Conservation (phyloP, 2,888 invertebrate genomes). For the Argyra leucocephala region DNA sequence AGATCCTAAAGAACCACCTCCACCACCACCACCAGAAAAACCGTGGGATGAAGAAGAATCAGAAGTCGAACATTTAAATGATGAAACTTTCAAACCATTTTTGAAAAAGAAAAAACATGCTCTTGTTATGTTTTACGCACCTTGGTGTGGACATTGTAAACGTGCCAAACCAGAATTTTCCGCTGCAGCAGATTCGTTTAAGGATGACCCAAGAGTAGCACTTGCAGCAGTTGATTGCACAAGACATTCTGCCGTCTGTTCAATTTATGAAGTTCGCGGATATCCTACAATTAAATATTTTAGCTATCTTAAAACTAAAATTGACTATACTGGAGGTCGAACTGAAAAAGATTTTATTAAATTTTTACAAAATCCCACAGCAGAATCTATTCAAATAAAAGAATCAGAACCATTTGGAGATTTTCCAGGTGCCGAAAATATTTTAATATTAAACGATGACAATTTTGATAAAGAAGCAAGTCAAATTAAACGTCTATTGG, state of each 20-base stretch:
- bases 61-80: constrained; percentile 66
- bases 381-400: constrained; percentile 33
- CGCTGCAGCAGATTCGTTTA: constrained; percentile 62
- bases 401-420: constrained; percentile 42
- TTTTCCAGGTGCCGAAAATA: constrained; percentile 42
- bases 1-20: constrained; percentile 73
- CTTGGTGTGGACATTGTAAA: constrained; percentile 90
- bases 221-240: constrained; percentile 81
- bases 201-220: constrained; percentile 65
- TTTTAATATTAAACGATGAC: constrained; percentile 48
- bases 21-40: constrained; percentile 70
- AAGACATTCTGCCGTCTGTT: constrained; percentile 54
- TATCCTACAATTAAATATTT: constrained; percentile 83
- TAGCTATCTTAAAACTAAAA: constrained; percentile 61
- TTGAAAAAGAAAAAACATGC: constrained; percentile 80
- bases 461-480: constrained; percentile 60
- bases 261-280: constrained; percentile 61
- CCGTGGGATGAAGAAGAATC: constrained; percentile 69
- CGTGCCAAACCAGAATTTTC: constrained; percentile 73
- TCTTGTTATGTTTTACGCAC: constrained; percentile 84
- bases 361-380: constrained; percentile 29
- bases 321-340: constrained; percentile 64
- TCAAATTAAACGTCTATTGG: constrained; percentile 67
- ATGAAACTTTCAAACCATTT: constrained; percentile 60
- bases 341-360: constrained; percentile 49